Base-by-base conservation (phyloP, 2,113 vertebrate genomes). In the Diphyllodes magnificus region DNA sequence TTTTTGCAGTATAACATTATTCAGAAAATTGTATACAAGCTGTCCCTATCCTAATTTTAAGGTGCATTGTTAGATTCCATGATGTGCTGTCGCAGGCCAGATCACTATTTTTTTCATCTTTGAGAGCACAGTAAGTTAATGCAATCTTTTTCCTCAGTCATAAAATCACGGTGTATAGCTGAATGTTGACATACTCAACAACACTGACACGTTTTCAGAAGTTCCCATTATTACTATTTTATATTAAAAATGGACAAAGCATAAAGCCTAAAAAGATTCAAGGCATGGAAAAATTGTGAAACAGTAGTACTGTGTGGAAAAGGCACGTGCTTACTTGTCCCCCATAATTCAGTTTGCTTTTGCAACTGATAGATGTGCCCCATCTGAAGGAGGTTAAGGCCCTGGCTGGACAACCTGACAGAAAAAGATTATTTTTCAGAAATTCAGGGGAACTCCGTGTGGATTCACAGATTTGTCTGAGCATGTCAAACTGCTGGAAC, bases 401-500 rank as follows among this genome's bases (percentile, higher is more conserved):
- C 24, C 40, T 61, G 60, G 37, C 69, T 94, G 82, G 84, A 68
- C 82, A 82, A 24, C 57, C 53, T 93, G 65, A 68, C 78, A 85
- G 35, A 84, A 73, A 19, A 88, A 86, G 42, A 75, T 79, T 87
- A 11, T 35, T 87, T 81, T 96, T 91, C 53, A 64, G 53, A 79
- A 76, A 91, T 91, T 91, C 76, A 64, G 57, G 70, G 70, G 24
- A 93, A 69, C 57, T 90, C 70, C 76, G 6, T n/a, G 30, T 86
- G 61, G 60, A 91, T 92, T 93, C 70, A 64, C 78, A 87, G 78
- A 91, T 94, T 82, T 82, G 61, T 79, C 90, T 94, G 66, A 92
- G 78, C 90, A 72, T 82, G 90, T 92, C 78, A 82, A 45, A 71
- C 75, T 91, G 70, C 82, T 95, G 73, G 66, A 96, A 90, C 75